These are phyloP conservation scores for Chironomus riparius DNA, from an alignment of 2,888 invertebrate species.

Conservation along the genomic window DNA sequence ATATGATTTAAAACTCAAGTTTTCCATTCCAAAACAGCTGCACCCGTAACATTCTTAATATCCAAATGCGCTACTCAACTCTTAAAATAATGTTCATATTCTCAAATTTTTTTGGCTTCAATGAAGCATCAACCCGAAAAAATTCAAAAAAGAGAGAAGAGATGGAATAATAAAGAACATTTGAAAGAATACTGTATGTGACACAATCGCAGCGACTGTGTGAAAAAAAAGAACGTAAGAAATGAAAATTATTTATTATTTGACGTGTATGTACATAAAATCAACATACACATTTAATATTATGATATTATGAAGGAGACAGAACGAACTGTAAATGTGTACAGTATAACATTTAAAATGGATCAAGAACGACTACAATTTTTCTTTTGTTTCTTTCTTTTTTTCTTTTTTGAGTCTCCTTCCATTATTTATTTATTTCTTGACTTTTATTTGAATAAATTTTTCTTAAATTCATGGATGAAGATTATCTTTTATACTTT, in stretches of 20 bases:
- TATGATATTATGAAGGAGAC: constrained; percentile 7
- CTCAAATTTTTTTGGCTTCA: constrained; percentile 6
- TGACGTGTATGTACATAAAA: not conserved
- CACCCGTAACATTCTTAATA: too few relatives aligned
- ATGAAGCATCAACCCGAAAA: constrained; percentile 15
- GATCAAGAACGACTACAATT: constrained; percentile 12
- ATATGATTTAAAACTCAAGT: too few relatives aligned
- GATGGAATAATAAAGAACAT: constrained; percentile 4
- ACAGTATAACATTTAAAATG: constrained; percentile 15
- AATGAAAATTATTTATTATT: not conserved
- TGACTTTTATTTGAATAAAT: not conserved
- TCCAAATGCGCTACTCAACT: not conserved
- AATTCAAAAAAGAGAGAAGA: not conserved
- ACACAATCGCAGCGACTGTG: not conserved
- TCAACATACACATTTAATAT: not conserved
- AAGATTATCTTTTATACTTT: too few relatives aligned
- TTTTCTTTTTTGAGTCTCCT: not conserved
- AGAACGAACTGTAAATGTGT: not conserved
- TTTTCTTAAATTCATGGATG: not conserved
- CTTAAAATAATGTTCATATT: not conserved
- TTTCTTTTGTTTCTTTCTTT: not conserved
- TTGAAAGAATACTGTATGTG: not conserved
- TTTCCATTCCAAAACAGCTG: too few relatives aligned
- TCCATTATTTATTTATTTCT: not conserved
- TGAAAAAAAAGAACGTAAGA: not conserved